Evolutionary conservation across 2,888 invertebrate genomes (phyloP), one percentile per base, ranked within the genome.

Genomic region (Oscheius sp.): DNA sequence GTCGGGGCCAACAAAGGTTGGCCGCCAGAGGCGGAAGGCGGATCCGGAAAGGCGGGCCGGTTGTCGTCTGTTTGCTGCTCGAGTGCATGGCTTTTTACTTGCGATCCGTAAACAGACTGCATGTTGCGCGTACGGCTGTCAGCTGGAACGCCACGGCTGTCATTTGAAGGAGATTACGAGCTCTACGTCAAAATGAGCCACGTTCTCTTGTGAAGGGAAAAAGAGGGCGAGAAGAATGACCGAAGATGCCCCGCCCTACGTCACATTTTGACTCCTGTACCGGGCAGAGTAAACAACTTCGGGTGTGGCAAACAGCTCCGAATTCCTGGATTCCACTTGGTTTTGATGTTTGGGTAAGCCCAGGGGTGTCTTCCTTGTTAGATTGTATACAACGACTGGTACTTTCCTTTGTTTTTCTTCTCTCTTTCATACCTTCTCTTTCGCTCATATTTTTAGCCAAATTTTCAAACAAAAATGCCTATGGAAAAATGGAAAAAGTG

Each of bases 61-160:
- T 61, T 45, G 61, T 23, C 15, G 53, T 45, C 39, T 61, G 45
- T 61, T 61, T 61, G 61, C 61, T 61, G 61, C 61, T 61, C 61
- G 61, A 61, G 61, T 61, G 61, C 61, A 61, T 31, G n/a, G 61
- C 61, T 61, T 61, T 61, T 61, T 61, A 61, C 61, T n/a, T n/a
- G 61, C 61, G 61, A 61, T 61, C 31, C 61, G 61, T 61, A 61
- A 61, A 61, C 61, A 61, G 45, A 27, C 20, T 45, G 61, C 61
- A 45, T 45, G 61, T 45, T 48, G 48, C 48, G 20, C 48, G 20
- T 25, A 12, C 17, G 48, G 48, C 20, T 48, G 48, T 17, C 48
- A 48, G 25, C 25, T 48, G 48, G 48, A 48, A 48, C 48, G 48
- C 15, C 48, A 25, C 3, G 5, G 48, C 25, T 25, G 48, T 20